phyloP scores from a whole-genome alignment of 64 coral and sea anemone genomes.

The Catalaphyllia jardinei region DNA sequence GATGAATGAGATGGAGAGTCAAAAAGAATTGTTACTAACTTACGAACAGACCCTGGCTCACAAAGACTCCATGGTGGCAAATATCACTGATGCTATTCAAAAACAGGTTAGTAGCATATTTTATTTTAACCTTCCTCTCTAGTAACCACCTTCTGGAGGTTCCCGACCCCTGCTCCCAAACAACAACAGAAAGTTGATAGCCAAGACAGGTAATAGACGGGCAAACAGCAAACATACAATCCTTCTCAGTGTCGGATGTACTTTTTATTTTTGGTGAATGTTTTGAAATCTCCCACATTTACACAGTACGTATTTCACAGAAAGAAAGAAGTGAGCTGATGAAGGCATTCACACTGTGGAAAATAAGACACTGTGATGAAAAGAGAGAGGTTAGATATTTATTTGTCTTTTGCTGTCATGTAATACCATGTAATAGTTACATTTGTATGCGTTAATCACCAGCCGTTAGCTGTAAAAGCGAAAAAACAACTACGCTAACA shows the following conservation, averaged over 20 bases:
- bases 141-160: neutral
- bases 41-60: conserved; percentile 86
- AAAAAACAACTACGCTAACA: no score
- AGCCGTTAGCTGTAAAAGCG: no score
- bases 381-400: conserved; percentile 76
- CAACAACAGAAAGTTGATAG: no score
- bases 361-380: conserved; percentile 86
- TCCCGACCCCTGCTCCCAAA: no score
- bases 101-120: conserved; percentile 70
- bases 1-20: conserved; percentile 90
- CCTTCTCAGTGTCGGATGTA: no score
- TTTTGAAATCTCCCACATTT: no score
- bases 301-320: neutral
- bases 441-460: neutral
- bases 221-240: no score
- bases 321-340: conserved; percentile 89
- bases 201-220: neutral
- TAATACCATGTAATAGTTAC: neutral
- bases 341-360: conserved; percentile 78
- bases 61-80: conserved; percentile 91
- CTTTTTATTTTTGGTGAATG: no score
- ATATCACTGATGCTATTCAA: conserved; percentile 89
- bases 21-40: conserved; percentile 89
- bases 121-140: neutral
- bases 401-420: neutral